Conservation (phyloP, 2,888 invertebrate genomes). For the Matsumyia berberina region DNA sequence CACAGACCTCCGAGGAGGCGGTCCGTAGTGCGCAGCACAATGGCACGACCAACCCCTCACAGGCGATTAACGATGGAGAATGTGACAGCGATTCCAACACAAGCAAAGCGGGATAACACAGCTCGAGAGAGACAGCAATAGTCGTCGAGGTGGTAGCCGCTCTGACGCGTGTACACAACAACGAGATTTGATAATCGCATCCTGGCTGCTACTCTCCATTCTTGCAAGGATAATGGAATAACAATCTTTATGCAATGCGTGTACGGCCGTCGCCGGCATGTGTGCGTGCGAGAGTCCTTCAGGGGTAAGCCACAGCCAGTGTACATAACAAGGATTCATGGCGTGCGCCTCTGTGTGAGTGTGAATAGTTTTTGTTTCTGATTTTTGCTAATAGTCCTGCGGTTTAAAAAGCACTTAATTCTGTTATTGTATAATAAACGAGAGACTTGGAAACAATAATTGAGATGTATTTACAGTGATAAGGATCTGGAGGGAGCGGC, state of each 20-base stretch:
- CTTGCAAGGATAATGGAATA: constrained; percentile 71
- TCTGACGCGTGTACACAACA: constrained; percentile 55
- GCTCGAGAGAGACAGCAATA: constrained; percentile 46
- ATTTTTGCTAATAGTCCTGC: constrained; percentile 77
- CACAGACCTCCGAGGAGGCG: constrained; percentile 74
- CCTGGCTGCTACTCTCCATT: constrained; percentile 35
- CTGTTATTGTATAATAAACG: constrained; percentile 80
- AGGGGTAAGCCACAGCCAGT: constrained; percentile 55
- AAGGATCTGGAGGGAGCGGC: constrained; percentile 49
- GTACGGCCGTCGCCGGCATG: constrained; percentile 16
- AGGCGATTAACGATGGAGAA: constrained; percentile 65
- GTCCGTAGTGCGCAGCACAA: constrained; percentile 76
- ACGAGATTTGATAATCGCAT: constrained; percentile 38
- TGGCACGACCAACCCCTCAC: constrained; percentile 68
- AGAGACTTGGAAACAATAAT: constrained; percentile 77
- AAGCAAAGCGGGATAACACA: constrained; percentile 21
- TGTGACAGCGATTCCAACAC: constrained; percentile 50
- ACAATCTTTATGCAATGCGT: constrained; percentile 67
- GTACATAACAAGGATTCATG: constrained; percentile 34
- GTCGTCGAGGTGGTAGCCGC: constrained; percentile 4
- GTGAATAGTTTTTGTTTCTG: constrained; percentile 76
- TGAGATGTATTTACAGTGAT: constrained; percentile 74
- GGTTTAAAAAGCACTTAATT: constrained; percentile 80
- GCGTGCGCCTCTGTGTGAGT: constrained; percentile 49
- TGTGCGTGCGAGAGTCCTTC: constrained; percentile 45